phyloP scores from a whole-genome alignment of 2,797 vertebrate genomes.

The Melanotaenia trifasciata region DNA sequence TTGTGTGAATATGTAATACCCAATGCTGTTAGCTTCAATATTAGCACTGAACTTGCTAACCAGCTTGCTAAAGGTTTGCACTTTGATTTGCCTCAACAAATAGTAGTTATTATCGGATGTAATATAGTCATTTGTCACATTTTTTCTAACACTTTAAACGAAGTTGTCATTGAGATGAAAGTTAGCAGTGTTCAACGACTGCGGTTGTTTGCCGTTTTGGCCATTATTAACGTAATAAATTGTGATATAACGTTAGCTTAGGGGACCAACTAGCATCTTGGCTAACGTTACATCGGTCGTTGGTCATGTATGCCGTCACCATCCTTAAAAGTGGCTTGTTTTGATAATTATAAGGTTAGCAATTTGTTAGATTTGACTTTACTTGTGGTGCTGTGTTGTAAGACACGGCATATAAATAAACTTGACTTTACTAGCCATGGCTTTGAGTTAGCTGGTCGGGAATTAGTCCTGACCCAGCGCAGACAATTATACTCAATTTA shows the following conservation, averaged over 20 bases:
- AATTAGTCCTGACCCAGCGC: conserved; percentile 25
- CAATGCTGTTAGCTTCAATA: conserved; percentile 25
- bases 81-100: conserved; percentile 13
- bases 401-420: not conserved
- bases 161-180: accelerated
- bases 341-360: not conserved
- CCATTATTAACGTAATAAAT: not conserved
- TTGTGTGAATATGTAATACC: not conserved
- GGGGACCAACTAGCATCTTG: conserved; percentile 28
- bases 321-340: conserved; percentile 24
- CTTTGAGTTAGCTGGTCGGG: conserved; percentile 18
- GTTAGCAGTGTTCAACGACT: accelerated
- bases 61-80: conserved; percentile 26
- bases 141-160: no score
- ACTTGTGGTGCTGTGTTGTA: not conserved
- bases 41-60: conserved; percentile 38
- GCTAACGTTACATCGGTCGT: conserved; percentile 44
- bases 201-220: accelerated
- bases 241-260: conserved; percentile 18
- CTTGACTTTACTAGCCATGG: not conserved
- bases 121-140: not conserved
- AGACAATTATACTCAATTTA: not conserved
- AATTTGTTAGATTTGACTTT: not conserved
- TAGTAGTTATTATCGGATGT: not conserved
- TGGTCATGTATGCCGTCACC: conserved; percentile 11